Evolutionary conservation across 2,797 vertebrate species (phyloP), one percentile per base, ranked within the genome.

Genomic region (Champsocephalus esox): DNA sequence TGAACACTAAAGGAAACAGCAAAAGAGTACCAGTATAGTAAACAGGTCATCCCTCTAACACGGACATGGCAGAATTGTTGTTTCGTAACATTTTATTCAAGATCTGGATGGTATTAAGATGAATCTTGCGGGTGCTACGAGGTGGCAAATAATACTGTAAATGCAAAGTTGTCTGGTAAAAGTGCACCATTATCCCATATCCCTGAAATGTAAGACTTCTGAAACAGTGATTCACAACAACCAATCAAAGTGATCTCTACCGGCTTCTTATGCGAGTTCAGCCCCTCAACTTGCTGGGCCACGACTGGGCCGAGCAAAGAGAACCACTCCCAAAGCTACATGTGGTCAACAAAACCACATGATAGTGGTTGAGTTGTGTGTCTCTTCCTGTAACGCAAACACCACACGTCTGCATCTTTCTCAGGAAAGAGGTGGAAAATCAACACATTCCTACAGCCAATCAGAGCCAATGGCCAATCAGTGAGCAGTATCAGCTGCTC

Each of bases 371-470:
- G 17, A 65, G 13, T 34, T 48, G 8, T n/a, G 17, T 45, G 48
- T 58, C 58, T 54, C 49, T 5, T 56, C 28, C 54, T 32, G 52
- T 28, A 32, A 43, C 28, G 14, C 41, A 24, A 24, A 65, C 11
- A 44, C 28, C 19, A 32, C 17, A 52, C 43, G 41, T 65, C 49
- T 43, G 63, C 24, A 13, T 19, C 17, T 50, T 64, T 64, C 61
- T 19, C 14, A 48, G 45, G 5, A 9, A 14, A 17, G 60, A 5
- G 58, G 19, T 43, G 4, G 3, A 5, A 12, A 24, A 61, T 45
- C 12, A 3, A 32, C 60, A 12, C 60, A 38, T 21, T 28, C 2
- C 5, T 63, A 12, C 12, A 41, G 38, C 34, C 19, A 52, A 66
- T 52, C 63, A 66, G 19, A 24, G 19, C 3, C 0, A 24, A 19